phyloP scores from a whole-genome alignment of 2,113 vertebrate genomes.

The Opisthocomus hoazin region DNA sequence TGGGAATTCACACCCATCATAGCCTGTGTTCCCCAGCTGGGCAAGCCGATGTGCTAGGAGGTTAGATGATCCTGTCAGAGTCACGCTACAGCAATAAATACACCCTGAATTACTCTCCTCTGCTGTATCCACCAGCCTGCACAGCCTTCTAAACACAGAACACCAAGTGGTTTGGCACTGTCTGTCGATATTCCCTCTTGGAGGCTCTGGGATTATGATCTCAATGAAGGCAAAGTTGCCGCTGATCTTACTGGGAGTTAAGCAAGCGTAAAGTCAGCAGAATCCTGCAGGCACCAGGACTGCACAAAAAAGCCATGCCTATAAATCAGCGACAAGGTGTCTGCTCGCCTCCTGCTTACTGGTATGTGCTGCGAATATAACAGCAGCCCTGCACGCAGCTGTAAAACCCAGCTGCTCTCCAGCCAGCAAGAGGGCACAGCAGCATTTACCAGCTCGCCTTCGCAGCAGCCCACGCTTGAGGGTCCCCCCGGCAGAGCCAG shows the following conservation, averaged over 20 bases:
- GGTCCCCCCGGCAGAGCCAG: neutral
- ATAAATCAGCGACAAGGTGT: constrained; percentile 35
- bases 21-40: neutral
- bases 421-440: neutral
- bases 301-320: neutral
- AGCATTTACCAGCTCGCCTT: neutral
- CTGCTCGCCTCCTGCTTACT: neutral
- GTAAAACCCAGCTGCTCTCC: neutral
- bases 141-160: constrained; percentile 5
- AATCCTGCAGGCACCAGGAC: constrained; percentile 3
- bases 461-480: neutral
- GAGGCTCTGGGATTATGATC: constrained; percentile 23
- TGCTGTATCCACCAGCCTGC: neutral
- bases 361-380: fast-evolving
- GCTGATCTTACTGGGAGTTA: constrained; percentile 37
- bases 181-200: constrained; percentile 13
- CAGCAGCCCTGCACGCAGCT: neutral
- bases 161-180: constrained; percentile 37
- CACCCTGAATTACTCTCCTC: constrained; percentile 4
- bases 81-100: constrained; percentile 26
- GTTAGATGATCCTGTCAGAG: neutral
- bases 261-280: constrained; percentile 38
- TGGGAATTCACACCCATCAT: neutral
- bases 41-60: neutral
- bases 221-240: constrained; percentile 31